These are phyloP conservation scores for Microtus pennsylvanicus DNA, from an alignment of 2,113 vertebrate genomes.

Conservation along the genomic window DNA sequence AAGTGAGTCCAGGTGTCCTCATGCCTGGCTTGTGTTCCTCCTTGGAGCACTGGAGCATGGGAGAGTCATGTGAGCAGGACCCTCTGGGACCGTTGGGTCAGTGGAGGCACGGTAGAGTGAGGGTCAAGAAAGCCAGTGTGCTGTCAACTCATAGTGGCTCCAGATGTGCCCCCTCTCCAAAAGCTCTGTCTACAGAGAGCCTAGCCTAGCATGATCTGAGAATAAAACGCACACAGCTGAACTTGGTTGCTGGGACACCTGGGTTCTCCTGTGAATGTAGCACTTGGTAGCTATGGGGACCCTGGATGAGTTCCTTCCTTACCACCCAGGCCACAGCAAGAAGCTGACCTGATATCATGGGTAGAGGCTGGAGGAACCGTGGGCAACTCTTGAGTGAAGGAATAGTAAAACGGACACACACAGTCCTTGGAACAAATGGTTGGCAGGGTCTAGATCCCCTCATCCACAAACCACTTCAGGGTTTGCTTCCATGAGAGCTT, in stretches of 20 bases:
- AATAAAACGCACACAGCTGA: neutral
- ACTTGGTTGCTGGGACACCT: neutral
- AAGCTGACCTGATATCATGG: neutral
- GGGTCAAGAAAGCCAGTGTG: neutral
- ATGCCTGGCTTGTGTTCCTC: neutral
- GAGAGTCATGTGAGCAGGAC: neutral
- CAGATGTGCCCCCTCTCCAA: too few species aligned
- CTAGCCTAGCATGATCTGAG: fast-evolving
- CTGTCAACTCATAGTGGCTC: neutral
- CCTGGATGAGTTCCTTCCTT: neutral
- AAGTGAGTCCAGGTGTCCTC: neutral
- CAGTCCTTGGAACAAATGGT: neutral
- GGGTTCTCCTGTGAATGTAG: fast-evolving
- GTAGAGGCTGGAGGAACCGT: neutral
- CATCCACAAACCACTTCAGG: neutral
- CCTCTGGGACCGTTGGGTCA: fast-evolving
- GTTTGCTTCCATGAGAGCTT: neutral
- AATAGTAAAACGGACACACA: neutral
- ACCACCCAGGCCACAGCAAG: neutral
- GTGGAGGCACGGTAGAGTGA: neutral
- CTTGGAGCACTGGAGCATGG: neutral
- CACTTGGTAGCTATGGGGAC: neutral
- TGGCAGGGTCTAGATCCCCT: neutral
- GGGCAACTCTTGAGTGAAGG: neutral
- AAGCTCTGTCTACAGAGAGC: neutral